phyloP scores from a whole-genome alignment of 2,797 vertebrate genomes.

The Luscinia luscinia region DNA sequence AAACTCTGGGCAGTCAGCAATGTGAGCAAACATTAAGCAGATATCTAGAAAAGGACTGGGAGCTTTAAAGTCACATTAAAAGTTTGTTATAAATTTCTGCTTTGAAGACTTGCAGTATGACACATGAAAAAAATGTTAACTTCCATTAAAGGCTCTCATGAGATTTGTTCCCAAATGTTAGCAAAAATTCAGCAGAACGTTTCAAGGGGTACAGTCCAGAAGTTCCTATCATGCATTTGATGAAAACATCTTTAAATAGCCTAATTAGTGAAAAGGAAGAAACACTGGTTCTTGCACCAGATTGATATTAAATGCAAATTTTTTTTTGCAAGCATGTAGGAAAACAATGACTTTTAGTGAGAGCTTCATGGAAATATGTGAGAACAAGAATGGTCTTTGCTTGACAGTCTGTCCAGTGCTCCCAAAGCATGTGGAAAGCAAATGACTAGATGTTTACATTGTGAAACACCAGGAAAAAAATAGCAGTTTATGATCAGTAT shows the following conservation, averaged over 20 bases:
- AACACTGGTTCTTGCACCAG: background rate
- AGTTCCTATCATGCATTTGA: slow-evolving; percentile 4
- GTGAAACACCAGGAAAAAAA: background rate
- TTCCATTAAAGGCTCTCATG: slow-evolving; percentile 24
- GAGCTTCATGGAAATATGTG: background rate
- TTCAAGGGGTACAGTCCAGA: background rate
- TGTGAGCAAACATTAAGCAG: slow-evolving; percentile 66
- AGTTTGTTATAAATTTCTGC: slow-evolving; percentile 13
- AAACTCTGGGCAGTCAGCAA: slow-evolving; percentile 21
- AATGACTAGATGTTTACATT: background rate
- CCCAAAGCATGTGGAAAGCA: background rate
- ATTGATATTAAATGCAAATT: slow-evolving; percentile 17
- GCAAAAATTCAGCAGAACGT: background rate
- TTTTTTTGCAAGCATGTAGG: background rate
- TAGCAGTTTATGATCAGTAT: background rate
- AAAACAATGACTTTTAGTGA: background rate
- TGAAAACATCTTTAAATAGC: background rate
- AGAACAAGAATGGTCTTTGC: background rate
- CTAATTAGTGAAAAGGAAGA: background rate
- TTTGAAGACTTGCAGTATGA: slow-evolving; percentile 46
- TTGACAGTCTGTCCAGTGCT: background rate
- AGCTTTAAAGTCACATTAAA: slow-evolving; percentile 32
- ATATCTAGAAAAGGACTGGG: slow-evolving; percentile 34
- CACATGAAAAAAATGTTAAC: slow-evolving; percentile 34
- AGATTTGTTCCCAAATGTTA: slow-evolving; percentile 37